Evolutionary conservation across 2,113 vertebrate genomes (phyloP), one percentile per base, ranked within the genome.

Genomic region (Panthera uncia): DNA sequence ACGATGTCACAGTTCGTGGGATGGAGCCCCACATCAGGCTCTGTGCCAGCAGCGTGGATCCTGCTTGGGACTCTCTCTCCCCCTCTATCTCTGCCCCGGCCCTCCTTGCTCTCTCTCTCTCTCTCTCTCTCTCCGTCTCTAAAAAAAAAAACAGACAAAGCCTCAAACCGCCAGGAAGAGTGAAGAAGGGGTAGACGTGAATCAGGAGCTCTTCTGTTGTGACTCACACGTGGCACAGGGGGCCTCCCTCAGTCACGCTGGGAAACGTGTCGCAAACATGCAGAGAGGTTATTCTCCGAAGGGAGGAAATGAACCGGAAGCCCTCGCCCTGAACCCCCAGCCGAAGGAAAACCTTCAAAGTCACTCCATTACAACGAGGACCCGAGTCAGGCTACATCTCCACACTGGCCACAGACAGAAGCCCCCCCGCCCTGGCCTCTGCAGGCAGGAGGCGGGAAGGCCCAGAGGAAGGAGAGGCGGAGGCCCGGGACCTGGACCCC

Each of bases 401-500:
- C 66, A 48, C 1, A 0, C 2, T 16, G 45, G 33, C 27, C 18
- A 5, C 2, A 1, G 0, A n/a, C 38, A 19, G 57, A 15, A 79
- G 52, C 10, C 9, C 31, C 38, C 33, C 3, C 7, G 11, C 45
- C 0, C 15, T 0, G 2, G 33, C 65, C 29, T 82, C 81, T 36
- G 88, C 5, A 74, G 36, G 25, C 33, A 29, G 33, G 84, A 55
- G 90, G 74, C 88, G 63, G 85, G 88, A 61, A 92, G 68, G 52
- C 3, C 55, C 36, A 36, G 74, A 97, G 97, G 97, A 96, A 84
- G 94, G 92, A 94, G 97, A 97, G 89, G 96, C 92, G 79, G 98
- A 91, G 94, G 36, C 74, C 98, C 74, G 38, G 98, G 98, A 97
- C 97, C 98, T 94, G 95, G 94, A 33, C 76, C 88, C 66, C 1